These are phyloP conservation scores for Thymelicus sylvestris DNA, from an alignment of 2,888 invertebrate species.

Conservation along the genomic window DNA sequence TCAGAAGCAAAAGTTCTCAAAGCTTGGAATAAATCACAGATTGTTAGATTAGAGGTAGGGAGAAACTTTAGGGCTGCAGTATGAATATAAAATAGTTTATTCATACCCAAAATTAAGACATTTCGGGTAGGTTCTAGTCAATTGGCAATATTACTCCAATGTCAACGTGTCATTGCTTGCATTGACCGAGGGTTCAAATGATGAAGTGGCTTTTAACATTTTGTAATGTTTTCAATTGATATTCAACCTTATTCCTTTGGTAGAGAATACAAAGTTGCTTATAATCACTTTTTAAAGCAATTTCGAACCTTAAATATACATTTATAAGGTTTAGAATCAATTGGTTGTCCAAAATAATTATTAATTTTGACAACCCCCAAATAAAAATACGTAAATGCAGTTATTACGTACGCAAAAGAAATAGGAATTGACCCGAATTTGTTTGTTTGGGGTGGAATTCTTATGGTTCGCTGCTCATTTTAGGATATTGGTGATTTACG, in stretches of 20 bases:
- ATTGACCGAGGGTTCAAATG: constrained; percentile 35
- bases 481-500: constrained; percentile 55
- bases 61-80: too few relatives aligned
- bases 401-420: constrained; percentile 9
- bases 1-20: too few relatives aligned
- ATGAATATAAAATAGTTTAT: neutral
- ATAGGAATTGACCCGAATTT: constrained; percentile 8
- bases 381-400: constrained; percentile 2
- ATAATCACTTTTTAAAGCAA: neutral
- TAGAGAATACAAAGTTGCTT: neutral
- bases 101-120: constrained; percentile 16
- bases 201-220: constrained; percentile 30
- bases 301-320: neutral
- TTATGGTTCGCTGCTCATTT: constrained; percentile 40
- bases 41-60: too few relatives aligned
- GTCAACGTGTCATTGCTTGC: constrained; percentile 38
- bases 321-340: neutral
- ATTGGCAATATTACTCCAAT: constrained; percentile 41
- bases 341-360: neutral
- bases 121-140: constrained; percentile 30
- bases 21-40: too few relatives aligned
- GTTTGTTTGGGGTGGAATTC: neutral
- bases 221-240: constrained; percentile 2
- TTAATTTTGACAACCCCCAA: constrained; percentile 15
- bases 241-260: neutral